Evolutionary conservation across 1,140 invertebrate species (phyloP), one percentile per base, ranked within the genome.

Genomic region (Sarcophaga peregrina): DNA sequence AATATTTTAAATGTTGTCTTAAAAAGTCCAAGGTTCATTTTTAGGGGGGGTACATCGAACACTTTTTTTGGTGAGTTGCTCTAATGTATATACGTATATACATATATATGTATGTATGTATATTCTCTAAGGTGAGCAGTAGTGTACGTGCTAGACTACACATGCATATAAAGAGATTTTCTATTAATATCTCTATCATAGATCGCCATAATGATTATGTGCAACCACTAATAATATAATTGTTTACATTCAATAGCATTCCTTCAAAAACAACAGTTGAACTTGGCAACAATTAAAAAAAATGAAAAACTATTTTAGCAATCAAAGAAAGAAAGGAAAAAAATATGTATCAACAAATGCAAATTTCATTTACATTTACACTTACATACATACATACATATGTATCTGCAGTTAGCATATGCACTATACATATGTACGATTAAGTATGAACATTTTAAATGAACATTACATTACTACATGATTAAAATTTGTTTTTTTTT

Each of bases 391-490:
- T 62, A 62, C 58, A 62, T 62, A 74, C 73, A 47, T 74, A 5
- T 74, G 13, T 3, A 74, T 74, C 17, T 48, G 47, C 74, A 76
- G n/a, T 9, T 47, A 76, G 74, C 13, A 76, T 76, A 76, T 47
- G 47, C 4, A 37, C 1, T n/a, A 4, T 37, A 37, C 4, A 4
- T 37, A 37, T 37, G 25, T 37, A 37, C 25, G 25, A 37, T 4
- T 2, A 37, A 37, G 25, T 37, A 37, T 37, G 25, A 37, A 37
- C 25, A 37, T 37, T 15, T 47, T n/a, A 78, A 25, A 78, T 78
- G 75, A 50, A 50, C 75, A 78, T 78, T 78, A 50, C 47, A 78
- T 78, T 78, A 78, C 75, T 78, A 78, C 75, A 78, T 78, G 75
- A 78, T 78, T 25, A 68, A 68, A 68, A 37, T 37, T 68, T 20